These are phyloP conservation scores for Ophonus ardosiacus DNA, from an alignment of 2,888 invertebrate species.

Conservation along the genomic window DNA sequence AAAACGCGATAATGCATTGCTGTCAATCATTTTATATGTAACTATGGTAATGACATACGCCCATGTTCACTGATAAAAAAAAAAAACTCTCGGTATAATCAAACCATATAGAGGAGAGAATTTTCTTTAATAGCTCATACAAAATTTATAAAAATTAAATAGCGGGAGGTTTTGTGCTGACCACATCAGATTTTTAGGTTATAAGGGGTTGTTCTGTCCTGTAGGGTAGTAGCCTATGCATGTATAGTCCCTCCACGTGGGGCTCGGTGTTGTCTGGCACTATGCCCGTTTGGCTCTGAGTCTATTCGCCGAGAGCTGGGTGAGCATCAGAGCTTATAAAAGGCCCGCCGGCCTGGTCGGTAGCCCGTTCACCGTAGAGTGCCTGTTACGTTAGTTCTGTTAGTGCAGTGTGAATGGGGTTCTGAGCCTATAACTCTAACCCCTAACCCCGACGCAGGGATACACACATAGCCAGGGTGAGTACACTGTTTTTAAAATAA, in stretches of 20 bases:
- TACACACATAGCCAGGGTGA: not conserved
- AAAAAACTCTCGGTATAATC: no score
- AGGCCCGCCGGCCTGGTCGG: conserved; percentile 76
- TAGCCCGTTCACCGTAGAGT: conserved; percentile 76
- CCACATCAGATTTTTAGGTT: no score
- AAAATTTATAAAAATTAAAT: no score
- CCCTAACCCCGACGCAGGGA: not conserved
- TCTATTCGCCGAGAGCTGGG: not conserved
- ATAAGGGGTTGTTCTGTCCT: not conserved
- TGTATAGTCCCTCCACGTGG: not conserved
- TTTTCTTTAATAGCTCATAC: no score
- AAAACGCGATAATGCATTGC: no score
- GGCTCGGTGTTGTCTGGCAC: conserved; percentile 67
- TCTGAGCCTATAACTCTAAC: conserved; percentile 13
- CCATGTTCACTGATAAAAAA: no score
- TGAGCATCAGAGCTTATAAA: conserved; percentile 80
- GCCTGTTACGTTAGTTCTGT: conserved; percentile 58
- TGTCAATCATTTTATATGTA: no score
- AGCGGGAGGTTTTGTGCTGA: no score
- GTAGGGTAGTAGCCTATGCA: conserved; percentile 47
- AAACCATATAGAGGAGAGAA: no score
- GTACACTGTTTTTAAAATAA: not conserved
- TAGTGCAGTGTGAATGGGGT: conserved; percentile 60
- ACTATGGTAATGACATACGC: no score
- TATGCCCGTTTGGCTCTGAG: conserved; percentile 71